phyloP scores from a whole-genome alignment of 2,113 vertebrate species.

The Patagioenas fasciata region DNA sequence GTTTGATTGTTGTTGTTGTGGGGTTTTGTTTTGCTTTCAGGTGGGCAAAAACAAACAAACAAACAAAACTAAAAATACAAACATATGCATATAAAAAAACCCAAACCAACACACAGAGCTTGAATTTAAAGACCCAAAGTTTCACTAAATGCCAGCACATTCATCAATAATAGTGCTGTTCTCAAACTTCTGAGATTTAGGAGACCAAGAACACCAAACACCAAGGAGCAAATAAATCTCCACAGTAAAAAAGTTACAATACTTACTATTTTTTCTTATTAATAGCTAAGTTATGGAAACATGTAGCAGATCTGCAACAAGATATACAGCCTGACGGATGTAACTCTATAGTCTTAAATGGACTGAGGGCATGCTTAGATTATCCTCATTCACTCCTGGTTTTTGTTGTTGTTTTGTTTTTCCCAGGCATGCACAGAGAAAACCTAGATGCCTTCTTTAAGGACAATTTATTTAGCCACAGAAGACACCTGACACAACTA shows the following conservation, averaged over 20 bases:
- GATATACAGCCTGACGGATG: not conserved
- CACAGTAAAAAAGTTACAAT: not conserved
- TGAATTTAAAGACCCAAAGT: not conserved
- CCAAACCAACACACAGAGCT: not conserved
- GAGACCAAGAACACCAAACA: not conserved
- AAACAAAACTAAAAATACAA: no score
- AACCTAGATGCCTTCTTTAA: not conserved
- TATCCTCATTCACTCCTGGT: not conserved
- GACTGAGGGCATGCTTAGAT: not conserved
- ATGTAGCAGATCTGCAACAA: not conserved
- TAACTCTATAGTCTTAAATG: not conserved
- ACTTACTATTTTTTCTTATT: not conserved
- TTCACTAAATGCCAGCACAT: not conserved
- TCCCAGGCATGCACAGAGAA: not conserved
- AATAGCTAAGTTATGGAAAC: not conserved
- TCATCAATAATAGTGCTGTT: not conserved
- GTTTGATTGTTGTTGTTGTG: not conserved
- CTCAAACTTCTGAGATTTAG: not conserved
- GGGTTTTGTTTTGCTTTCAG: not conserved
- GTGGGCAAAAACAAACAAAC: not conserved
- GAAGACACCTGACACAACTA: not conserved
- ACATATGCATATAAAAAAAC: no score
- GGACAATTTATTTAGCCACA: not conserved
- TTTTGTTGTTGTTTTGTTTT: not conserved
- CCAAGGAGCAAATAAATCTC: not conserved